These are phyloP conservation scores for Lasiurus borealis DNA, from an alignment of 2,113 vertebrate species.

Conservation along the genomic window DNA sequence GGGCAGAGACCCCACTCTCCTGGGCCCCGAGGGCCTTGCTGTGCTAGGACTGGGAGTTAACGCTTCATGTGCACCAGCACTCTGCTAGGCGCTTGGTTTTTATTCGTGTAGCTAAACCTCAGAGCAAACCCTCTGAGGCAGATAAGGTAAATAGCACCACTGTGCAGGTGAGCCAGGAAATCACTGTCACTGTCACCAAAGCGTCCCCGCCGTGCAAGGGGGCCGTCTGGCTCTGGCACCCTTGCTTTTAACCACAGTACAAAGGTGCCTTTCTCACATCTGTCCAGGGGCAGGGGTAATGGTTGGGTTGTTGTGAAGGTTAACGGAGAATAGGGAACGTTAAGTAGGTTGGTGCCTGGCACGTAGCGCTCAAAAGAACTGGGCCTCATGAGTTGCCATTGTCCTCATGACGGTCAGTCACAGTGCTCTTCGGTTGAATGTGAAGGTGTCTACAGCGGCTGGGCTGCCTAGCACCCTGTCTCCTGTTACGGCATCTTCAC, in stretches of 20 bases:
- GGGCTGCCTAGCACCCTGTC: background rate
- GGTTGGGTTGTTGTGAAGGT: background rate
- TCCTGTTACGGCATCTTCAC: background rate
- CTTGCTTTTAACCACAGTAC: background rate
- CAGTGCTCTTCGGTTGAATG: background rate
- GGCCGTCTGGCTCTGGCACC: background rate
- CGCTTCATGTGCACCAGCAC: too few species aligned
- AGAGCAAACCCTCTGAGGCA: background rate
- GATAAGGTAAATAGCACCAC: background rate
- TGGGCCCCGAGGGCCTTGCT: background rate
- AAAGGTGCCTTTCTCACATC: background rate
- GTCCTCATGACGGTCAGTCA: fast-evolving
- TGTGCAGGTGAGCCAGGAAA: background rate
- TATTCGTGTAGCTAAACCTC: background rate
- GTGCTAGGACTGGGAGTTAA: background rate
- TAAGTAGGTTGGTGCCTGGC: background rate
- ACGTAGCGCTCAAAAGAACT: background rate
- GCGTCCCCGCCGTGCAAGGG: too few species aligned
- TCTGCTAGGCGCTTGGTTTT: background rate
- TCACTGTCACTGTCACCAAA: too few species aligned
- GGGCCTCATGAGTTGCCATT: background rate
- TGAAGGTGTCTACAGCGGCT: background rate
- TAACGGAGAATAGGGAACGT: background rate
- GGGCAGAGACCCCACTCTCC: background rate
- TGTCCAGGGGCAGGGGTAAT: background rate